These are phyloP conservation scores for Macrophya alboannulata DNA, from an alignment of 2,888 invertebrate species.

Conservation along the genomic window DNA sequence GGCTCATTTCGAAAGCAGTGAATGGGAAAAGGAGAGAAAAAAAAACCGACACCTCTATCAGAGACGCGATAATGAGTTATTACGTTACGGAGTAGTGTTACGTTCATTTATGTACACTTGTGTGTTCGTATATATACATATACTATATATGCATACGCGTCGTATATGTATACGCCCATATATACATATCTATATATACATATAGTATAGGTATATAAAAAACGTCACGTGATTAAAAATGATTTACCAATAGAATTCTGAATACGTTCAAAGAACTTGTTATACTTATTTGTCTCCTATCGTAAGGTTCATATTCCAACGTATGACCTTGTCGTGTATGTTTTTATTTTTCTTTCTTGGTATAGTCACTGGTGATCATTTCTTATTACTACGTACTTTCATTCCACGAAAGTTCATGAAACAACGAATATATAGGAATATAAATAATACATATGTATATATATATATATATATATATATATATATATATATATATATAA, in stretches of 20 bases:
- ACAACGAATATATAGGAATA: background rate
- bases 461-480: no score
- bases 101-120: background rate
- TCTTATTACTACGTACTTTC: background rate
- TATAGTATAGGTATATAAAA: background rate
- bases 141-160: background rate
- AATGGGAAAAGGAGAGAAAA: background rate
- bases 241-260: slow-evolving; percentile 35
- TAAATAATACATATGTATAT: no score
- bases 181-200: background rate
- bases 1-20: background rate
- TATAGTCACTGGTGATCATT: background rate
- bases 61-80: slow-evolving; percentile 30
- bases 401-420: slow-evolving; percentile 14
- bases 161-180: background rate
- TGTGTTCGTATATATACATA: background rate
- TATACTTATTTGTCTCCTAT: background rate
- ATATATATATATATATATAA: no score
- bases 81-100: slow-evolving; percentile 38
- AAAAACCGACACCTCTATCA: background rate
- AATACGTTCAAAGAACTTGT: slow-evolving; percentile 35
- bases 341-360: background rate
- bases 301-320: slow-evolving; percentile 43
- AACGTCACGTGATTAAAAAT: slow-evolving; percentile 30
- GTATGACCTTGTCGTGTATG: slow-evolving; percentile 34